Evolutionary conservation across 2,888 invertebrate species (phyloP).

Genomic region (Melieria crassipennis): DNA sequence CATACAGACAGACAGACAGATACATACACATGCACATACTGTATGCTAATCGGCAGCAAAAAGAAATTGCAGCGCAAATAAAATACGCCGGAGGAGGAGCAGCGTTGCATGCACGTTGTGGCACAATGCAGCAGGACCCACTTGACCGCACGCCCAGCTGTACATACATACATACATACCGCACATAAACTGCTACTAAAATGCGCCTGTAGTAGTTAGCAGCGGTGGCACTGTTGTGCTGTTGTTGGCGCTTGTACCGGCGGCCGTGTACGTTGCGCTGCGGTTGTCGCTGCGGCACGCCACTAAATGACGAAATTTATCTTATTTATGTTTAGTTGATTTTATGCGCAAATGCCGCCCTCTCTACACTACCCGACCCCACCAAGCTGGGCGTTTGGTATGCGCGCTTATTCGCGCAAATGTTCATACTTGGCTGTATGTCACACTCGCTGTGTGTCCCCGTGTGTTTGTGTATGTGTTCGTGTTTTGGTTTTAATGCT

Average conservation of each 20-base stretch:
- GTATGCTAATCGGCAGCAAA: no score
- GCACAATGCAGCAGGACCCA: constrained; percentile 20
- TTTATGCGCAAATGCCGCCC: neutral
- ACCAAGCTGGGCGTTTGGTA: no score
- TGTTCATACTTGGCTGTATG: constrained; percentile 13
- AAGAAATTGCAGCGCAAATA: no score
- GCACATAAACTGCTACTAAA: no score
- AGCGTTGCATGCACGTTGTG: constrained; percentile 7
- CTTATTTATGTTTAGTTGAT: constrained; percentile 36
- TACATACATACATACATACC: no score
- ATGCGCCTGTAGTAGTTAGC: no score
- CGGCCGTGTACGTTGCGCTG: neutral
- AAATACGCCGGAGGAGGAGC: no score
- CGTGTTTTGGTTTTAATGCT: constrained; percentile 18
- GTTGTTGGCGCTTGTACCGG: neutral
- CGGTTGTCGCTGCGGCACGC: constrained; percentile 26
- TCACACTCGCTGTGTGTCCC: constrained; percentile 5
- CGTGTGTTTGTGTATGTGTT: constrained; percentile 20
- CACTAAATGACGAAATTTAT: constrained; percentile 37
- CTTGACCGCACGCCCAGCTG: neutral
- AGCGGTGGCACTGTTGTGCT: constrained; percentile 10
- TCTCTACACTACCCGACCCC: neutral
- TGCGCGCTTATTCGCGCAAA: neutral
- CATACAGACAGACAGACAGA: neutral
- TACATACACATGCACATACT: neutral